A percentile compares a stretch with the other conserved stretches of the same genome.
These are phyloP conservation scores for Halisarca cf. caerulea DNA, from an alignment of 37 sponge, comb jelly and placozoan species.

Conservation along the genomic window DNA sequence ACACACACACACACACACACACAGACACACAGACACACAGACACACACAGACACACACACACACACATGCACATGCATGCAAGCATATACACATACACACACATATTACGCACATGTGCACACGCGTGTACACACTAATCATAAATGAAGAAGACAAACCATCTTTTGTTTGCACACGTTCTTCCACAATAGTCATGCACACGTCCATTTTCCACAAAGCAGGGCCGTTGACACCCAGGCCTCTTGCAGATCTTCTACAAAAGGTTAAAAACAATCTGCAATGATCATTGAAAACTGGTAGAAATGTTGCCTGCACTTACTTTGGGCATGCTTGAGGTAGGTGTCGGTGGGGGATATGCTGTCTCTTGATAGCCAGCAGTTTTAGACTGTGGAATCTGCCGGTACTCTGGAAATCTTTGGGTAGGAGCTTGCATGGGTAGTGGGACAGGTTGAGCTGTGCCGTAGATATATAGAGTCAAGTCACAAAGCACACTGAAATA, in stretches of 20 bases:
- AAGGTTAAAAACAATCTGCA: too few species aligned
- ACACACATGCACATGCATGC: not conserved
- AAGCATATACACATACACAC: not conserved
- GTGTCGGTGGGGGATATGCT: too few species aligned
- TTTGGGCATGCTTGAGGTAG: too few species aligned
- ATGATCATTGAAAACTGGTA: too few species aligned
- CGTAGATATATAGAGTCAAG: too few species aligned
- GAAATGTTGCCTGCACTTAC: too few species aligned
- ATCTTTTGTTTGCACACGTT: not conserved
- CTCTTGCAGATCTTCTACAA: not conserved
- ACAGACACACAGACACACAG: slow-evolving; percentile 3
- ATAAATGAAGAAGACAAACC: not conserved
- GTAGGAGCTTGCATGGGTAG: too few species aligned
- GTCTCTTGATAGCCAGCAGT: too few species aligned
- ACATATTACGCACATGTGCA: not conserved
- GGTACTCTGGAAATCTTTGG: too few species aligned
- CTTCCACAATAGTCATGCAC: not conserved
- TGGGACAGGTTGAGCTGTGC: too few species aligned
- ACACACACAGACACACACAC: not conserved
- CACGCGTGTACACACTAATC: not conserved
- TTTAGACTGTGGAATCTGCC: too few species aligned
- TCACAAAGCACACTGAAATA: too few species aligned
- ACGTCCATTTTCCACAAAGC: not conserved
- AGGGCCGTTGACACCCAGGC: not conserved
- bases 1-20: slow-evolving; percentile 14